A percentile compares a stretch with the other conserved stretches of the same genome.
phyloP scores from a whole-genome alignment of 1,140 invertebrate genomes.

The Aethina tumida region DNA sequence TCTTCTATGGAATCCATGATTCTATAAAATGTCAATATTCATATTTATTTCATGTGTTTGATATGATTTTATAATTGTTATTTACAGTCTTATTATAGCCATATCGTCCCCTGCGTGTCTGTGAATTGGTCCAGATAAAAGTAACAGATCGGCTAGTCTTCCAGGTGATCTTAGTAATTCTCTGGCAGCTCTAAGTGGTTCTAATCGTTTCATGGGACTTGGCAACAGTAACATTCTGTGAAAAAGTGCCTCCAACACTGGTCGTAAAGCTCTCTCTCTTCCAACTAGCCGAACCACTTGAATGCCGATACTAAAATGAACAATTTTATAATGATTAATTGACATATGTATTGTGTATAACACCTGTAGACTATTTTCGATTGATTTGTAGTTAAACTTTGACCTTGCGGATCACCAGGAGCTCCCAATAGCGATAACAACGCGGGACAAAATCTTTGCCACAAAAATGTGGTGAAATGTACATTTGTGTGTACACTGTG shows the following conservation, averaged over 20 bases:
- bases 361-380: conserved; percentile 81
- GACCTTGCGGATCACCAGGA: conserved; percentile 54
- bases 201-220: conserved; percentile 69
- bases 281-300: conserved; percentile 81
- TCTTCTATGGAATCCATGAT: conserved; percentile 89
- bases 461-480: conserved; percentile 76
- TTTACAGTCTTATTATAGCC: conserved; percentile 81
- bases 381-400: conserved; percentile 65
- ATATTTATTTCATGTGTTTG: not conserved
- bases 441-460: conserved; percentile 86
- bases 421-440: conserved; percentile 78
- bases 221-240: conserved; percentile 85
- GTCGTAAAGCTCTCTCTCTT: conserved; percentile 68
- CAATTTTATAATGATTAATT: conserved; percentile 8
- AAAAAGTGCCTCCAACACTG: conserved; percentile 84
- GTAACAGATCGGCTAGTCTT: conserved; percentile 58
- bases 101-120: conserved; percentile 77
- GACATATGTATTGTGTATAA: conserved; percentile 15
- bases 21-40: conserved; percentile 41
- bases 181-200: conserved; percentile 71
- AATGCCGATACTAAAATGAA: conserved; percentile 64
- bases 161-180: conserved; percentile 64
- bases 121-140: conserved; percentile 65
- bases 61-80: conserved; percentile 18
- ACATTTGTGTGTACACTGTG: conserved; percentile 69